Percentiles rank a stretch among this genome's conserved stretches.
Conservation (phyloP, 2,888 invertebrate genomes). For the Theretra japonica region DNA sequence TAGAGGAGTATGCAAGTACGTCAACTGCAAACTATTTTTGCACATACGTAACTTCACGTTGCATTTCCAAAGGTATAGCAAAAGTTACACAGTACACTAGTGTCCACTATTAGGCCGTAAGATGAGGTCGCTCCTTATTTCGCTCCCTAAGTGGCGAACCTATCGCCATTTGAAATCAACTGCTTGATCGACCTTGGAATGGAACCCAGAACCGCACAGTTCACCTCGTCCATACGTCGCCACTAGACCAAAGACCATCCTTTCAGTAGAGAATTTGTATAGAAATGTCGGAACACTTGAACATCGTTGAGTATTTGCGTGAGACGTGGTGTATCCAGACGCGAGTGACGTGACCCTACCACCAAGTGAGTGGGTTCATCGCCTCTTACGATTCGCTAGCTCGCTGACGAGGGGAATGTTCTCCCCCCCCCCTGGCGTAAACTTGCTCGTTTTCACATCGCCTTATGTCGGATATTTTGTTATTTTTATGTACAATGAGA, state of each 20-base stretch:
- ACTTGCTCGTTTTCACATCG: neutral
- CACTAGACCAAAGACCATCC: neutral
- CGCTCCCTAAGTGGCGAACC: no score
- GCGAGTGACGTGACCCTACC: conserved; percentile 5
- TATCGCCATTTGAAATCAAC: no score
- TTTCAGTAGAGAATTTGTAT: neutral
- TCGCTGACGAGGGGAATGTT: neutral
- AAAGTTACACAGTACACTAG: no score
- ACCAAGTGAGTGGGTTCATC: conserved; percentile 17
- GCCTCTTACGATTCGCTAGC: conserved; percentile 20
- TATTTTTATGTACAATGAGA: neutral
- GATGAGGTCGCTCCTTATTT: no score
- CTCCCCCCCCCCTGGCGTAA: neutral
- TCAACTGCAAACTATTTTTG: no score
- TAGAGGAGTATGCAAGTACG: no score
- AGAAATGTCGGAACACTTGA: neutral
- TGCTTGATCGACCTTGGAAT: no score
- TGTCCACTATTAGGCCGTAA: no score
- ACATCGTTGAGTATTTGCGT: neutral
- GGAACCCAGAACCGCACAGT: no score
- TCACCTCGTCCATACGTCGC: neutral
- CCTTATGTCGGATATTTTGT: neutral
- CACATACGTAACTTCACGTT: no score
- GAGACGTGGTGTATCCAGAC: neutral
- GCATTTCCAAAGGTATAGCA: no score